Percentiles rank a stretch among this genome's conserved stretches.
Conservation (phyloP, 2,888 invertebrate species). For the Catocala fraxini region DNA sequence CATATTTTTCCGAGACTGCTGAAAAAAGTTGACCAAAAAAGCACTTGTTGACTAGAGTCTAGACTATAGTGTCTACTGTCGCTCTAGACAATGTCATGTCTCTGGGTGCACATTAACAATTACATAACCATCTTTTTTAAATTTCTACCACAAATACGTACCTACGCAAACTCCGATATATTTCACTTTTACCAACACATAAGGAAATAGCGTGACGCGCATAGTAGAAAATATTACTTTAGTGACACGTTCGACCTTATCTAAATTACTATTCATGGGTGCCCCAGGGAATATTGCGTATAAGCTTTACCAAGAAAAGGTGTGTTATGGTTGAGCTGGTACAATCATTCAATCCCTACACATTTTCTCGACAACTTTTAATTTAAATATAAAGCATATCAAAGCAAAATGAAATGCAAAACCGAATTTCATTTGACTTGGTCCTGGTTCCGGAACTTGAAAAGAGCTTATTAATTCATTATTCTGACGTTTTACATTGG, state of each 20-base stretch:
- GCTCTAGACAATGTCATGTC: not conserved
- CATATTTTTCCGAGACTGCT: too few species aligned
- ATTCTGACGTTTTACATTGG: constrained; percentile 25
- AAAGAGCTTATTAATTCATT: constrained; percentile 37
- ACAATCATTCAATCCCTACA: not conserved
- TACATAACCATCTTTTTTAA: too few species aligned
- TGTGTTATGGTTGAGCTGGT: not conserved
- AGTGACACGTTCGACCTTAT: constrained; percentile 32
- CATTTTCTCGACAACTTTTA: not conserved
- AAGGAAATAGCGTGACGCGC: not conserved
- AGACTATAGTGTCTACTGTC: constrained; percentile 2
- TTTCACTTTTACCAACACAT: too few species aligned
- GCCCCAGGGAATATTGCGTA: constrained; percentile 20
- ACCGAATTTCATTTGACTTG: constrained; percentile 16
- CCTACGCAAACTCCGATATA: too few species aligned
- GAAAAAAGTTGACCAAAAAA: too few species aligned
- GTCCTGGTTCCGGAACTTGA: constrained; percentile 16
- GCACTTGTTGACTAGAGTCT: too few species aligned
- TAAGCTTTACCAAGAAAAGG: constrained; percentile 17
- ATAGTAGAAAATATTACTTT: constrained; percentile 5
- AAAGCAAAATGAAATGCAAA: constrained; percentile 13
- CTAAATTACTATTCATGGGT: constrained; percentile 34
- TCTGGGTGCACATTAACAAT: not conserved
- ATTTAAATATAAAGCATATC: not conserved
- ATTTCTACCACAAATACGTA: too few species aligned